These are phyloP conservation scores for Diplogasteroides magnus DNA, from an alignment of 1,140 invertebrate species.

Conservation along the genomic window DNA sequence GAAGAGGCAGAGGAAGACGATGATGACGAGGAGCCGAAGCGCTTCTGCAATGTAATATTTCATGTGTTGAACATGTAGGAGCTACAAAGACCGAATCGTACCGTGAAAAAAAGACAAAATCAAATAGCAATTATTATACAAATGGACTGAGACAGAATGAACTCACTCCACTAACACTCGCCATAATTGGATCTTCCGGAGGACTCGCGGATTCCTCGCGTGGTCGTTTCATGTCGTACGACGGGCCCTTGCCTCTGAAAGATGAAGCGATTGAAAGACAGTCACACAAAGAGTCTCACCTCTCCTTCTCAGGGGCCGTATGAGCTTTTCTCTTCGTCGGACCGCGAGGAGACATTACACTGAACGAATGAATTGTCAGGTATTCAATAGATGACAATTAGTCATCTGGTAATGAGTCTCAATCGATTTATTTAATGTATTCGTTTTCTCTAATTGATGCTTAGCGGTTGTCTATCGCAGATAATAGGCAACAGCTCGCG, in stretches of 20 bases:
- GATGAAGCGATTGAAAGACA: neutral
- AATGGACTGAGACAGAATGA: no score
- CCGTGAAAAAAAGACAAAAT: no score
- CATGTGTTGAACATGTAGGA: no score
- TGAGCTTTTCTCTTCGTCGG: neutral
- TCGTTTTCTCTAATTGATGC: neutral
- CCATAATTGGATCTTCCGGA: neutral
- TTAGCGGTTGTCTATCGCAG: neutral
- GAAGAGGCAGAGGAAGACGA: no score
- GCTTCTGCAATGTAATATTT: neutral
- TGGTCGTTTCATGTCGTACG: neutral
- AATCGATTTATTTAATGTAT: neutral
- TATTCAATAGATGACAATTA: neutral
- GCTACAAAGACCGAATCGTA: no score
- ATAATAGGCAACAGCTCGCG: neutral
- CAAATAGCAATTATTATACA: no score
- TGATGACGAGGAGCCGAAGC: no score
- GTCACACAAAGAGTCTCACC: no score
- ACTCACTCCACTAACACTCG: neutral
- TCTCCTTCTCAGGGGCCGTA: no score
- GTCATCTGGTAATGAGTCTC: neutral
- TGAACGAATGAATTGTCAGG: no score
- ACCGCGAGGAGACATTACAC: no score
- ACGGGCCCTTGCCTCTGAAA: neutral
- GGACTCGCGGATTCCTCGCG: neutral